Evolutionary conservation across 2,888 invertebrate genomes (phyloP), one percentile per base, ranked within the genome.

Genomic region (Folsomia candida): DNA sequence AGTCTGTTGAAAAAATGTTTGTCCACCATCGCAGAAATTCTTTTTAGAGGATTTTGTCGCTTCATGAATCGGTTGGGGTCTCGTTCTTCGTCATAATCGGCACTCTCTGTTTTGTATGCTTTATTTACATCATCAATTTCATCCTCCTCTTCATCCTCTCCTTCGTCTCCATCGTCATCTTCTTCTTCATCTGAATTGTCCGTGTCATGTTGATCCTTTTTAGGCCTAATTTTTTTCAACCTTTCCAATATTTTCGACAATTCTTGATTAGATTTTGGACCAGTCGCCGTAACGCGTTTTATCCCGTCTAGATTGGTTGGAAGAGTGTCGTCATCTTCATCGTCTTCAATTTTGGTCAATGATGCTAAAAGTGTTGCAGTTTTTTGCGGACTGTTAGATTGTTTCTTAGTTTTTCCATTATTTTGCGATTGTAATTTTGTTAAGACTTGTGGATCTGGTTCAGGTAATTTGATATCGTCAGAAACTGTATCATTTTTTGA

Each of bases 91-190:
- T n/a, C n/a, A n/a, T n/a, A n/a, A 47, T 11, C 18, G 18, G 9
- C 18, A 11, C 47, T 47, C 9, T 18, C 18, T 9, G 9, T 47
- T 11, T 18, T 47, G 9, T 11, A 47, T 47, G 47, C 47, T 47
- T 9, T 47, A 11, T 47, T 9, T 11, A 11, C 47, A 18, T 47
- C 47, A 47, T 47, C 47, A 9, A 47, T 47, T 20, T 51, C 70
- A 14, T 69, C 68, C n/a, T 71, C 71, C 4, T 68, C 68, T 18
- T 72, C 72, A 20, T 69, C 72, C 9, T 47, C 51, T 20, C 54
- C 51, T 22, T 70, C 70, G 4, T 67, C 64, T n/a, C 67, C 69
- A 3, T 66, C 72, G 2, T 47, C 67, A 3, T 73, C 64, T 4
- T 70, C 70, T 4, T 70, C 69, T n/a, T 66, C 29, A 25, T 57